Conservation (phyloP, 2,888 invertebrate genomes). For the Ramazzottius varieornatus region DNA sequence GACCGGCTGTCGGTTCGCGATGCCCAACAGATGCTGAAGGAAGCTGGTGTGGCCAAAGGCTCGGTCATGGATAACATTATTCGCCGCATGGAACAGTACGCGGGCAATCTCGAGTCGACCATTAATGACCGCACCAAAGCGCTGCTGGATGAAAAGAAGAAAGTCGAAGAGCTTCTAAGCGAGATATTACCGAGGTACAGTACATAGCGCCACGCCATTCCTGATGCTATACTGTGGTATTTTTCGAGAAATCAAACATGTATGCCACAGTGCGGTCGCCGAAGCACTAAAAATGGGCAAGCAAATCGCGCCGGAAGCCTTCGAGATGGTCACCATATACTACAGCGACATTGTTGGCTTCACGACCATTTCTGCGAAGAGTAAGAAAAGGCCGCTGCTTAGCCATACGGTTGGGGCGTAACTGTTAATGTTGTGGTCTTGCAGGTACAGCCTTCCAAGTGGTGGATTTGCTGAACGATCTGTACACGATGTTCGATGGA, state of each 20-base stretch:
- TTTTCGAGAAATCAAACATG: no score
- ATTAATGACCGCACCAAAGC: conserved; percentile 10
- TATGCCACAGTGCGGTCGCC: conserved; percentile 5
- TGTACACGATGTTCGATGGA: background rate
- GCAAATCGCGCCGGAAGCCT: conserved; percentile 4
- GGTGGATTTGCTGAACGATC: background rate
- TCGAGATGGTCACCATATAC: conserved; percentile 2
- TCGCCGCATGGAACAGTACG: conserved; percentile 10
- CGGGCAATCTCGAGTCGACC: conserved; percentile 10
- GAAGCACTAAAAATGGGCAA: conserved; percentile 4
- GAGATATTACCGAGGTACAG: conserved; percentile 10
- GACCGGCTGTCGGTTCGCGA: background rate
- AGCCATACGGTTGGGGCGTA: no score
- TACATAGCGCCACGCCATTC: background rate
- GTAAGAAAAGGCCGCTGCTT: no score
- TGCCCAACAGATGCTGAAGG: background rate
- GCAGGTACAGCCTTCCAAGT: background rate
- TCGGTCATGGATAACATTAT: conserved; percentile 10
- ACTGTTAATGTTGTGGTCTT: no score
- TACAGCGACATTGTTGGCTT: background rate
- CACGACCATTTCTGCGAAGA: background rate
- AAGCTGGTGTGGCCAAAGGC: conserved; percentile 7
- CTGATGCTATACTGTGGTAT: no score
- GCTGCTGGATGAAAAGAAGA: conserved; percentile 10
- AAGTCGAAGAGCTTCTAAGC: conserved; percentile 10